Conservation (phyloP, 2,888 invertebrate species). For the Andricus curvator region DNA sequence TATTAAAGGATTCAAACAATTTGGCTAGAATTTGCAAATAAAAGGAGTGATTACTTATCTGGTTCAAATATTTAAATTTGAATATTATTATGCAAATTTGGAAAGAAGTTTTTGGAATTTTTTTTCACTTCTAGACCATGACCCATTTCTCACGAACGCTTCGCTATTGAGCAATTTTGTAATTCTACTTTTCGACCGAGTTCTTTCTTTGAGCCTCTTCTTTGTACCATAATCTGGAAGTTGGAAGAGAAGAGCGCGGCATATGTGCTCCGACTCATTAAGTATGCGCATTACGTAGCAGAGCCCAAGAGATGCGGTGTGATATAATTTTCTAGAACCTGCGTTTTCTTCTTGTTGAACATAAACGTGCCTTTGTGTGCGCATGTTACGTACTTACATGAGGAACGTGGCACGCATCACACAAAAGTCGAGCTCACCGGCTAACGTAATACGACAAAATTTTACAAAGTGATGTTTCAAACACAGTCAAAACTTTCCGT, state of each 20-base stretch:
- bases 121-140: background rate
- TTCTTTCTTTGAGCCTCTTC: conserved; percentile 16
- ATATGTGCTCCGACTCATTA: conserved; percentile 65
- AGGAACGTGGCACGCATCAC: conserved; percentile 32
- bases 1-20: background rate
- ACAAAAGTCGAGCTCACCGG: conserved; percentile 15
- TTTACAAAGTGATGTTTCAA: conserved; percentile 5
- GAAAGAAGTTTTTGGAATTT: background rate
- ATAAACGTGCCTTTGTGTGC: conserved; percentile 33
- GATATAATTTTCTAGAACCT: conserved; percentile 70
- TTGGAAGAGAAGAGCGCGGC: conserved; percentile 52
- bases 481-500: background rate
- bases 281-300: conserved; percentile 70
- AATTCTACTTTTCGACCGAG: conserved; percentile 1
- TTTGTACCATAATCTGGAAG: conserved; percentile 33
- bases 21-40: background rate
- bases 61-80: background rate
- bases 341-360: conserved; percentile 54
- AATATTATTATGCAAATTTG: background rate
- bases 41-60: background rate
- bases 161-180: conserved; percentile 22
- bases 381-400: conserved; percentile 32
- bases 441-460: conserved; percentile 25
- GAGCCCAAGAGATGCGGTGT: conserved; percentile 65
- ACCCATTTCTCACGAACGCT: conserved; percentile 25